Evolutionary conservation across 2,797 vertebrate species (phyloP).

Genomic region (Presbytis comata): DNA sequence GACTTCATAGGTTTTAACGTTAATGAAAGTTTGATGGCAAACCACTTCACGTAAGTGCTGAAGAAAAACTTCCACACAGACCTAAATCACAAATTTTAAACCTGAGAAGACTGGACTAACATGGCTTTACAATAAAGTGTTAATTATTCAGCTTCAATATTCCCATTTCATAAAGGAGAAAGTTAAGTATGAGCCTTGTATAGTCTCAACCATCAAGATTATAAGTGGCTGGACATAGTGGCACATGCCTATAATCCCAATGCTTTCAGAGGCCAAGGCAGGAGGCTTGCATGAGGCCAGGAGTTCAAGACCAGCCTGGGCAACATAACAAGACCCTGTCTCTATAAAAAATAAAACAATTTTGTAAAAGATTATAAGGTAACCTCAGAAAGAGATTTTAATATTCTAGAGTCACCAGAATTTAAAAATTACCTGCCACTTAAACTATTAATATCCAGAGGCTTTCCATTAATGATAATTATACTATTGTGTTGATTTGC

Average conservation of each 20-base stretch:
- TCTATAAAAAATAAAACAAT: neutral
- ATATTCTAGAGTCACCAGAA: neutral
- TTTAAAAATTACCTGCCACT: neutral
- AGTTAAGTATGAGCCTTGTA: neutral
- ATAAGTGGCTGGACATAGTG: too few species aligned
- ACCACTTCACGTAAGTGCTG: neutral
- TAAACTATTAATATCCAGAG: neutral
- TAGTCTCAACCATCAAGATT: conserved; percentile 1
- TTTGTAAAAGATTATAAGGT: neutral
- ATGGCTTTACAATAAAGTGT: neutral
- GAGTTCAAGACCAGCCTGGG: neutral
- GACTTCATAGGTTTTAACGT: neutral
- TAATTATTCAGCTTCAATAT: neutral
- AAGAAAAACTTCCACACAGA: conserved; percentile 19
- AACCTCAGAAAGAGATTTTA: conserved; percentile 17
- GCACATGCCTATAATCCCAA: too few species aligned
- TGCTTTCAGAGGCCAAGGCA: too few species aligned
- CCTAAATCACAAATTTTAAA: conserved; percentile 46
- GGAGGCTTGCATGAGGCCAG: neutral
- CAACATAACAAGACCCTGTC: neutral
- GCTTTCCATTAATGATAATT: conserved; percentile 28
- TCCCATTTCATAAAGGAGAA: conserved; percentile 35
- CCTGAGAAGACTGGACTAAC: neutral
- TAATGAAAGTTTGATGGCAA: conserved; percentile 20
- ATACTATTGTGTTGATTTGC: neutral